These are phyloP conservation scores for Aspidiotus rigidus DNA, from an alignment of 2,888 invertebrate genomes.

Conservation along the genomic window DNA sequence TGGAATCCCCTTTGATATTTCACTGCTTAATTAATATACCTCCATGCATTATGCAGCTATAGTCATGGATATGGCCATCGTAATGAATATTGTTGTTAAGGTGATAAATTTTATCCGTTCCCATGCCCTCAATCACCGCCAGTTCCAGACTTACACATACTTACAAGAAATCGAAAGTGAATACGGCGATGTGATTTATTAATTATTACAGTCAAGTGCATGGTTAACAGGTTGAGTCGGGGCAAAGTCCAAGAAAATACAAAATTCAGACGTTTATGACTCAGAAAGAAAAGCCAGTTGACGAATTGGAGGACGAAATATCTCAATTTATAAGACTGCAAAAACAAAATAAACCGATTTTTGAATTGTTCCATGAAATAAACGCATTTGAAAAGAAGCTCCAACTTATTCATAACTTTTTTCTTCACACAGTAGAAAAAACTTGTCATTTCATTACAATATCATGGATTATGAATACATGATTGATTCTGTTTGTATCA, in stretches of 20 bases:
- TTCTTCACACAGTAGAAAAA: too few species aligned
- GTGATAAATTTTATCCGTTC: constrained; percentile 28
- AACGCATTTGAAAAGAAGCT: constrained; percentile 11
- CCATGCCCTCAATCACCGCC: constrained; percentile 29
- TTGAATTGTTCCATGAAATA: neutral
- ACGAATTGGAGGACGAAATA: constrained; percentile 30
- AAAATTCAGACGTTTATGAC: constrained; percentile 36
- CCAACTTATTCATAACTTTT: too few species aligned
- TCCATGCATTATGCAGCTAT: constrained; percentile 9
- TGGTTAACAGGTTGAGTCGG: constrained; percentile 24
- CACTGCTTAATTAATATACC: too few species aligned
- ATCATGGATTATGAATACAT: too few species aligned
- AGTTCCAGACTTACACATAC: constrained; percentile 30
- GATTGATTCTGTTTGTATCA: too few species aligned
- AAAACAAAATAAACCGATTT: constrained; percentile 14
- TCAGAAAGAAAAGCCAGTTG: constrained; percentile 35
- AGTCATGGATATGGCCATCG: constrained; percentile 10
- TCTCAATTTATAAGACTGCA: constrained; percentile 22
- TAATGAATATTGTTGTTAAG: constrained; percentile 23
- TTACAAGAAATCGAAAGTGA: constrained; percentile 18
- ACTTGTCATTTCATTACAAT: too few species aligned
- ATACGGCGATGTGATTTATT: constrained; percentile 20
- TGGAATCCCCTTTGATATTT: too few species aligned
- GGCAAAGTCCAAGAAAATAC: constrained; percentile 27
- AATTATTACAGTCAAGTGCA: constrained; percentile 19